Conservation (phyloP, 1,140 invertebrate species). For the Ceratina japonica region DNA sequence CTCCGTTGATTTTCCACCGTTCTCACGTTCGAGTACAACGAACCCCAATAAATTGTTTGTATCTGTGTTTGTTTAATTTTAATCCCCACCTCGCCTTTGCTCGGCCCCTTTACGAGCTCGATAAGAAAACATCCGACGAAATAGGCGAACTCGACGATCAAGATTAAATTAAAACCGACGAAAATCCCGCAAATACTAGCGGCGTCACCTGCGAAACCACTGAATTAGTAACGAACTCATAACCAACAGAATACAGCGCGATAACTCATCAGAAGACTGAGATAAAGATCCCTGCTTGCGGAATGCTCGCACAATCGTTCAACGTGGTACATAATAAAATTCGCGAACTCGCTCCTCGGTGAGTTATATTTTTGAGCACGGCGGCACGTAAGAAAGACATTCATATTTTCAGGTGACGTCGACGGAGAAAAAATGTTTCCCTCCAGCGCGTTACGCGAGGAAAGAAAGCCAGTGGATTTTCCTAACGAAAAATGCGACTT, state of each 20-base stretch:
- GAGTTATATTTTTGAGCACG: not conserved
- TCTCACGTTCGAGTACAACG: constrained; percentile 44
- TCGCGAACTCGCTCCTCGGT: no score
- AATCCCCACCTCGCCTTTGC: not conserved
- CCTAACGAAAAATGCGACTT: constrained; percentile 22
- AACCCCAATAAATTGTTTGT: constrained; percentile 63
- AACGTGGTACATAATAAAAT: no score
- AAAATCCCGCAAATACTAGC: constrained; percentile 83
- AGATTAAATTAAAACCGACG: constrained; percentile 83
- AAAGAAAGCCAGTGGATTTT: not conserved
- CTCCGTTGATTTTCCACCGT: not conserved
- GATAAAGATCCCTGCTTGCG: no score
- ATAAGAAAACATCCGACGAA: constrained; percentile 74
- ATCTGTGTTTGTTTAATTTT: constrained; percentile 11
- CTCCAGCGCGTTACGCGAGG: not conserved
- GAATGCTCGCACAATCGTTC: no score
- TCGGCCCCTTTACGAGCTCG: constrained; percentile 32
- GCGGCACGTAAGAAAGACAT: no score
- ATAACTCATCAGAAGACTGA: no score
- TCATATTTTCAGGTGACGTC: not conserved
- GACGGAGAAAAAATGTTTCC: not conserved
- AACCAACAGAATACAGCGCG: not conserved
- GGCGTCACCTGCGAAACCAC: constrained; percentile 79
- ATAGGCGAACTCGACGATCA: constrained; percentile 81
- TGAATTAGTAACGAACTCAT: not conserved